phyloP scores from a whole-genome alignment of 2,797 vertebrate species.

The Lates japonicus region DNA sequence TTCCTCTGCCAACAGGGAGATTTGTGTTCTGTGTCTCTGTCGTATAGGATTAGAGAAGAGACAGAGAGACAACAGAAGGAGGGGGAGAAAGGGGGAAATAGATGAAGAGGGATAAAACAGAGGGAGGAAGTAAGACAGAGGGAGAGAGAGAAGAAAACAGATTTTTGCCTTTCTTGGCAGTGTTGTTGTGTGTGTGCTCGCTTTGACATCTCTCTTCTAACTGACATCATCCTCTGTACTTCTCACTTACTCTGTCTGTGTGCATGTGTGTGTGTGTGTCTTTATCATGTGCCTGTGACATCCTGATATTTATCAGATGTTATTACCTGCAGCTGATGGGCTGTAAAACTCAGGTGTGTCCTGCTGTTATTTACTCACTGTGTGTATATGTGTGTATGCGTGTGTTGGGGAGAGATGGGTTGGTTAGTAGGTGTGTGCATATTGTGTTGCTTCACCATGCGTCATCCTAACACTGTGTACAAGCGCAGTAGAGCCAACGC shows the following conservation, averaged over 20 bases:
- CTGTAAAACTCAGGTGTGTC: slow-evolving; percentile 99
- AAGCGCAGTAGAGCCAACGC: slow-evolving; percentile 57
- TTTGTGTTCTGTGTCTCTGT: slow-evolving; percentile 81
- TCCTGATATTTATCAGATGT: slow-evolving; percentile 99
- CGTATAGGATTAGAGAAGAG: slow-evolving; percentile 77
- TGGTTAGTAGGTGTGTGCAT: slow-evolving; percentile 36
- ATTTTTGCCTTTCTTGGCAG: slow-evolving; percentile 66
- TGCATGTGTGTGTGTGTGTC: slow-evolving; percentile 38
- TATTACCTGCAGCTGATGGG: slow-evolving; percentile 93
- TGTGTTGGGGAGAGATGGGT: slow-evolving; percentile 2
- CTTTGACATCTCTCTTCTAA: slow-evolving; percentile 51
- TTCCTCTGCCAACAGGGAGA: slow-evolving; percentile 77
- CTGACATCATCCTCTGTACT: slow-evolving; percentile 53
- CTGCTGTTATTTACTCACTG: slow-evolving; percentile 91
- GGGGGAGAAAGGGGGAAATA: slow-evolving; percentile 37
- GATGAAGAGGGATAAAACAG: slow-evolving; percentile 49
- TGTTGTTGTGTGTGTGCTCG: slow-evolving; percentile 14
- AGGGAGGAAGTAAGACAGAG: slow-evolving; percentile 43
- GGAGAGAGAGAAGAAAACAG: slow-evolving; percentile 48
- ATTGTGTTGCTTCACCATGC: slow-evolving; percentile 72
- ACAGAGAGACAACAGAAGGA: slow-evolving; percentile 63
- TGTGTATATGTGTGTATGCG: slow-evolving; percentile 36
- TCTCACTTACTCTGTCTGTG: slow-evolving; percentile 50
- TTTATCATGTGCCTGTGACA: slow-evolving; percentile 60
- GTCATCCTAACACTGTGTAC: slow-evolving; percentile 63